These are phyloP conservation scores for Euthynnus affinis DNA, from an alignment of 2,797 vertebrate species.

Conservation along the genomic window DNA sequence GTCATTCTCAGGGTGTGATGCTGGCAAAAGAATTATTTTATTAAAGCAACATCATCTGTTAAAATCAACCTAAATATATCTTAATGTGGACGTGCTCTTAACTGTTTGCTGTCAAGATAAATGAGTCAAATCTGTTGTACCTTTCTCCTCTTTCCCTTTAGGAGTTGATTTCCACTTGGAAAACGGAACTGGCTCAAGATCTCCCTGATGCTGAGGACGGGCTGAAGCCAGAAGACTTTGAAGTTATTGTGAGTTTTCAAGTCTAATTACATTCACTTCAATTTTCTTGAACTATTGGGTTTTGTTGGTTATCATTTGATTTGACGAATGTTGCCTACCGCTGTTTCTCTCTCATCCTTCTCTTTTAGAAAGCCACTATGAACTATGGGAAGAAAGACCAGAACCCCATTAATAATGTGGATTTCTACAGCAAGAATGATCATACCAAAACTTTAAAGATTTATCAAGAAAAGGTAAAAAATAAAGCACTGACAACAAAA, in stretches of 20 bases:
- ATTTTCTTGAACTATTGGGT: not conserved
- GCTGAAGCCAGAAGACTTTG: conserved; percentile 85
- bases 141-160: too few species aligned
- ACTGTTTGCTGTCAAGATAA: too few species aligned
- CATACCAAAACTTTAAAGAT: fast-evolving
- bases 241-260: conserved; percentile 84
- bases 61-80: too few species aligned
- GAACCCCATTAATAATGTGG: not conserved
- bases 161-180: conserved; percentile 2
- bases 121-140: too few species aligned
- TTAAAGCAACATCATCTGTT: too few species aligned
- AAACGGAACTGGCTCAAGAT: conserved; percentile 54
- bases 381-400: conserved; percentile 4
- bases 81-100: too few species aligned
- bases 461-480: not conserved
- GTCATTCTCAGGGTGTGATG: too few species aligned
- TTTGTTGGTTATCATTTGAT: not conserved
- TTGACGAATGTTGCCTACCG: not conserved
- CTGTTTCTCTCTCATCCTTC: not conserved
- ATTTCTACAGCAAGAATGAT: not conserved
- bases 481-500: not conserved
- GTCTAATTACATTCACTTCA: not conserved
- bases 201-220: conserved; percentile 53
- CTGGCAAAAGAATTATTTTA: too few species aligned
- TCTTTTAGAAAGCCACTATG: not conserved